Evolutionary conservation across 2,113 vertebrate genomes (phyloP).

Genomic region (Gymnorhina tibicen): DNA sequence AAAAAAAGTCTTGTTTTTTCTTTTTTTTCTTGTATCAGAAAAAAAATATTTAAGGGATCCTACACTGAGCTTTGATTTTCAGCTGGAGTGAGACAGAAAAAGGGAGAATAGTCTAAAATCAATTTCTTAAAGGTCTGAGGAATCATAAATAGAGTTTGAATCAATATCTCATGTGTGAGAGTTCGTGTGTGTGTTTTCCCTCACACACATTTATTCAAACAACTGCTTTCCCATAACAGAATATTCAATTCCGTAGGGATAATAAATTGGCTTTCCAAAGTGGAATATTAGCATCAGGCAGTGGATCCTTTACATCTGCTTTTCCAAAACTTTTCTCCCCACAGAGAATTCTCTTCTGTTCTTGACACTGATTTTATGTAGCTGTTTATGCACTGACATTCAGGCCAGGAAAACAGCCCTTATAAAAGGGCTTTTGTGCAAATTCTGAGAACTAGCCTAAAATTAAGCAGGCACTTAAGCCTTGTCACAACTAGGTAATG

Average conservation of each 20-base stretch:
- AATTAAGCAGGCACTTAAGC: neutral
- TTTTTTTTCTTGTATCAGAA: neutral
- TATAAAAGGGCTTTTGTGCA: neutral
- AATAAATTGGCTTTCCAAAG: constrained; percentile 56
- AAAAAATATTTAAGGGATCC: constrained; percentile 50
- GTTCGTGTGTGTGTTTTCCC: neutral
- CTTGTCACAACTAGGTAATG: neutral
- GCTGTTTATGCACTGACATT: neutral
- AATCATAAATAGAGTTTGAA: constrained; percentile 74
- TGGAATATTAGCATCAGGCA: neutral
- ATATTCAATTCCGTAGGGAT: constrained; percentile 35
- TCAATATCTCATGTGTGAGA: constrained; percentile 59
- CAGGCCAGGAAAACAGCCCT: neutral
- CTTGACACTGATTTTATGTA: neutral
- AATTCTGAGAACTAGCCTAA: neutral
- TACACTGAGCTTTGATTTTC: constrained; percentile 70
- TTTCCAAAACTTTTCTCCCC: neutral
- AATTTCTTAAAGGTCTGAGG: constrained; percentile 55
- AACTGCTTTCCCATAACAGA: constrained; percentile 61
- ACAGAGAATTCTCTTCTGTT: neutral
- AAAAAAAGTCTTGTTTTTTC: neutral
- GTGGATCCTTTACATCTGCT: neutral
- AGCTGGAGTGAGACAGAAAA: constrained; percentile 41
- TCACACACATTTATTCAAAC: constrained; percentile 34
- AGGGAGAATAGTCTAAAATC: constrained; percentile 59